Conservation (phyloP, 1,140 invertebrate species). For the Nasonia vitripennis region DNA sequence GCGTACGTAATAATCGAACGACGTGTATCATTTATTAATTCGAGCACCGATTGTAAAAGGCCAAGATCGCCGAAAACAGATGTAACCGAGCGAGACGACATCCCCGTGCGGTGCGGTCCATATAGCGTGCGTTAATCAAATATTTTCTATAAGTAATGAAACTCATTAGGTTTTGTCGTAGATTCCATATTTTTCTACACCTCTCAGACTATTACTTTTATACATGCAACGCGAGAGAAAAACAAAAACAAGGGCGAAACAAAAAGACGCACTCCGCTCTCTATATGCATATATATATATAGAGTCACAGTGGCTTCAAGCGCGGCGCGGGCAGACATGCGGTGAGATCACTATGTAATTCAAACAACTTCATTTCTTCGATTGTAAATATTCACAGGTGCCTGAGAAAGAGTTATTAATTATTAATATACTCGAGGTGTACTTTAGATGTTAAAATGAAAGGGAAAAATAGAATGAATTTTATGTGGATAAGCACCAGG, state of each 20-base stretch:
- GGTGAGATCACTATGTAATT: conserved; percentile 19
- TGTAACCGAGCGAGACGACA: background rate
- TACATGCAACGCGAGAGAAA: conserved; percentile 35
- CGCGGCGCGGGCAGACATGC: background rate
- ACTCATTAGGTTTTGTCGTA: conserved; percentile 55
- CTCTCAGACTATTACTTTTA: conserved; percentile 60
- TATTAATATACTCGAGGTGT: conserved; percentile 28
- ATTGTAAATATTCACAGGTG: conserved; percentile 73
- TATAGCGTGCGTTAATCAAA: conserved; percentile 60
- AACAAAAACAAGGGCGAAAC: background rate
- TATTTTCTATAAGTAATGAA: conserved; percentile 54
- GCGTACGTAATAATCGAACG: background rate
- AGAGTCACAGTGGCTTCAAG: background rate
- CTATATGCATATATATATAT: background rate
- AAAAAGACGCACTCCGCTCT: background rate
- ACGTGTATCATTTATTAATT: background rate
- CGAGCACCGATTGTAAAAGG: background rate
- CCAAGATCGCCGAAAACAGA: background rate
- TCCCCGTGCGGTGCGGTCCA: conserved; percentile 20
- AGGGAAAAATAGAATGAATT: background rate
- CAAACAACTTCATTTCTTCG: conserved; percentile 41
- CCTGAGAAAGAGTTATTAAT: conserved; percentile 62
- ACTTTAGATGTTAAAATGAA: conserved; percentile 29
- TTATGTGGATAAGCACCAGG: conserved; percentile 9
- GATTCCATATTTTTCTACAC: conserved; percentile 65